Evolutionary conservation across 1,140 invertebrate species (phyloP).

Genomic region (Lysiphlebus fabarum): DNA sequence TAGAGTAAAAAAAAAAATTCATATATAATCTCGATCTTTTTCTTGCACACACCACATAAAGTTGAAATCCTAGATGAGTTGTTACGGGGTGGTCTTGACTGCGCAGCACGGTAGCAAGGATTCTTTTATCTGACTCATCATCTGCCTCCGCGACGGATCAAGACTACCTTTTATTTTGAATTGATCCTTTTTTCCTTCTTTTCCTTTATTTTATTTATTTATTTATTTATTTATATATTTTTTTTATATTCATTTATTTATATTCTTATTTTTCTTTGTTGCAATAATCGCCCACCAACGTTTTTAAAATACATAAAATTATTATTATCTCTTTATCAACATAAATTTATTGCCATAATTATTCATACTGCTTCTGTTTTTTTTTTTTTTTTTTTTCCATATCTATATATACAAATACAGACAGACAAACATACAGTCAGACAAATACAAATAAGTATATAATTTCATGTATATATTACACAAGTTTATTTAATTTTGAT

Average conservation of each 20-base stretch:
- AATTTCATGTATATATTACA: too few species aligned
- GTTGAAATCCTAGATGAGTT: conserved; percentile 42
- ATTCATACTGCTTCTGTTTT: background rate
- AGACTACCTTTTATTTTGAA: conserved; percentile 5
- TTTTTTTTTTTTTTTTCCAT: too few species aligned
- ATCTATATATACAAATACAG: too few species aligned
- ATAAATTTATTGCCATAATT: background rate
- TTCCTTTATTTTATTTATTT: background rate
- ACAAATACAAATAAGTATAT: too few species aligned
- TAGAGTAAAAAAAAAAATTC: background rate
- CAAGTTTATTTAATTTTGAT: too few species aligned
- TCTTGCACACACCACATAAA: conserved; percentile 18
- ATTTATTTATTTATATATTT: background rate
- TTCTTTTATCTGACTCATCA: conserved; percentile 19
- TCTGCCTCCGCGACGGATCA: conserved; percentile 20
- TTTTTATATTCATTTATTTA: background rate
- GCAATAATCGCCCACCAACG: background rate
- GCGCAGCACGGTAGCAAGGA: conserved; percentile 23
- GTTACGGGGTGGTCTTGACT: conserved; percentile 18
- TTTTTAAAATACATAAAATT: conserved; percentile 17
- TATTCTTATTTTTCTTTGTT: background rate
- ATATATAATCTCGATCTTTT: conserved; percentile 1
- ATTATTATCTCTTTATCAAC: conserved; percentile 18
- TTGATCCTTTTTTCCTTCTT: background rate
- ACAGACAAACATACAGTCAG: too few species aligned